Evolutionary conservation across 2,113 vertebrate genomes (phyloP).

Genomic region (Tupaia tana): DNA sequence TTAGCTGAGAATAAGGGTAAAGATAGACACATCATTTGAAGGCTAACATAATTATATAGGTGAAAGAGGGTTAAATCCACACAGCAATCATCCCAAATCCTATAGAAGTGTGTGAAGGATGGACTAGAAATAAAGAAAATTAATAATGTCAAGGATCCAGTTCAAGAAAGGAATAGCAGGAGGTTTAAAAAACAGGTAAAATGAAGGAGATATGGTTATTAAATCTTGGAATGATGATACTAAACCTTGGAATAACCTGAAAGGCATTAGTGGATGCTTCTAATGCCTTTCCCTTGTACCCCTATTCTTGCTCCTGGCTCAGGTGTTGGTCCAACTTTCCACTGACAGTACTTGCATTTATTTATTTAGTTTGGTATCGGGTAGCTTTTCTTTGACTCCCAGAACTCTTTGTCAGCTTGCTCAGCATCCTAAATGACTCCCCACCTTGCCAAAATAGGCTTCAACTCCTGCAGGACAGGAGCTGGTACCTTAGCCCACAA

Average conservation of each 20-base stretch:
- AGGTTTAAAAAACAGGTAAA: constrained; percentile 16
- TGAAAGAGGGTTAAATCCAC: background rate
- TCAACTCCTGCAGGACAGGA: background rate
- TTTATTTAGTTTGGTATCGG: background rate
- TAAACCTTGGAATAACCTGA: background rate
- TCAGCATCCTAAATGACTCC: background rate
- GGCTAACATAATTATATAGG: background rate
- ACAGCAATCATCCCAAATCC: background rate
- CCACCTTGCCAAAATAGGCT: background rate
- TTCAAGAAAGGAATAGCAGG: background rate
- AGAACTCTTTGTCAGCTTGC: background rate
- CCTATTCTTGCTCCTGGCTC: background rate
- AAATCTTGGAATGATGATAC: constrained; percentile 6
- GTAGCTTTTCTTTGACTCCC: background rate
- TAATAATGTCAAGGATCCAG: background rate
- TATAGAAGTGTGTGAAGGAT: background rate
- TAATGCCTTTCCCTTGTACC: background rate
- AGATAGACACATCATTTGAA: background rate
- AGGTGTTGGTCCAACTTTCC: background rate
- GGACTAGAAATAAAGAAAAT: background rate
- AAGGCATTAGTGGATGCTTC: background rate
- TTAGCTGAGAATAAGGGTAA: background rate
- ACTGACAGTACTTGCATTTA: background rate
- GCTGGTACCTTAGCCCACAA: background rate
- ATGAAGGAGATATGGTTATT: background rate